A percentile compares a stretch with the other conserved stretches of the same genome.
phyloP scores from a whole-genome alignment of 1,140 invertebrate species.

The Lepidurus couesii region DNA sequence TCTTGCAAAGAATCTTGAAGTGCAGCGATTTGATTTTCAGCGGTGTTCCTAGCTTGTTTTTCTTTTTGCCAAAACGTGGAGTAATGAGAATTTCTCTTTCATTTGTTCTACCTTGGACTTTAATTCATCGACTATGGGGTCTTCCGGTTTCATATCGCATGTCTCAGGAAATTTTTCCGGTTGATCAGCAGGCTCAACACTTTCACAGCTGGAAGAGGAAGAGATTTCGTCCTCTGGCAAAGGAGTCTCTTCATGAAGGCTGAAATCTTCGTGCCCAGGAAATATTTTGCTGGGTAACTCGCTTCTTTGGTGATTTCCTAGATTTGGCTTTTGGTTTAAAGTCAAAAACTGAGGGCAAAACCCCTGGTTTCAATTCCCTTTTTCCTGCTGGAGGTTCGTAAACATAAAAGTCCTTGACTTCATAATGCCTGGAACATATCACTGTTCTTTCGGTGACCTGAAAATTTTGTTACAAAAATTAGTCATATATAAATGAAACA shows the following conservation, averaged over 20 bases:
- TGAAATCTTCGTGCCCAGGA: background rate
- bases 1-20: background rate
- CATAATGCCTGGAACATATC: background rate
- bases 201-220: background rate
- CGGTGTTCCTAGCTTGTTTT: background rate
- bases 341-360: background rate
- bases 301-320: background rate
- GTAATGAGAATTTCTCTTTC: background rate
- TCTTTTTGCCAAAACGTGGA: background rate
- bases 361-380: background rate
- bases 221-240: background rate
- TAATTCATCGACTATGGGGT: background rate
- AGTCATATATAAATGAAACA: background rate
- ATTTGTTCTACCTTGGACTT: background rate
- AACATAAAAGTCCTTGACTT: background rate
- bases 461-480: background rate
- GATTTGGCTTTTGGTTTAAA: background rate
- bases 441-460: background rate
- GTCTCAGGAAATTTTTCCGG: background rate
- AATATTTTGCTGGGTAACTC: background rate
- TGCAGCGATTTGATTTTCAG: background rate
- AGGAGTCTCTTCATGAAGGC: background rate
- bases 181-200: background rate
- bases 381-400: background rate
- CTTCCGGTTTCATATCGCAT: background rate